Evolutionary conservation across 2,113 vertebrate species (phyloP).

Genomic region (Peromyscus polionotus): DNA sequence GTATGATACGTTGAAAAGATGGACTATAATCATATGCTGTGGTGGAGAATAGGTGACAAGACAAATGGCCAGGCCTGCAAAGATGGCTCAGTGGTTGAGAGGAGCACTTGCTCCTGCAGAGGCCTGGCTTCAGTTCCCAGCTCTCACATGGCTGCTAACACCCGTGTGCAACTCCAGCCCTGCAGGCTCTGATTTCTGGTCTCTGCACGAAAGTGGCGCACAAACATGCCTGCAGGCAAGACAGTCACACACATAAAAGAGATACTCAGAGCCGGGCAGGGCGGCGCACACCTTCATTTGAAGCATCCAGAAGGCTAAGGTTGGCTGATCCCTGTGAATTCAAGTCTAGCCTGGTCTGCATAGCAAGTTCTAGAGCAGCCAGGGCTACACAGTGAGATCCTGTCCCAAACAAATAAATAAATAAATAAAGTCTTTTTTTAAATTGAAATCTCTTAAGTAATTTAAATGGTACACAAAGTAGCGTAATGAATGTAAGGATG

Average conservation of each 20-base stretch:
- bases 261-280: neutral
- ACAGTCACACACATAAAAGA: neutral
- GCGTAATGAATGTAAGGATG: constrained; percentile 21
- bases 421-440: too few species aligned
- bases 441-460: constrained; percentile 38
- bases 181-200: neutral
- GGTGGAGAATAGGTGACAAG: neutral
- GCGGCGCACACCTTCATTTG: neutral
- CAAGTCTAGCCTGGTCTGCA: neutral
- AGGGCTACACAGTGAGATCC: neutral
- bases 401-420: neutral
- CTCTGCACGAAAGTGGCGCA: neutral
- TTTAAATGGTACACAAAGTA: constrained; percentile 32
- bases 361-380: neutral
- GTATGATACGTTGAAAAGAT: neutral
- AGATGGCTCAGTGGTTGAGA: neutral
- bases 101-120: neutral
- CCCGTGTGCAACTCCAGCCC: neutral
- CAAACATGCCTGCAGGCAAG: neutral
- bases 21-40: neutral
- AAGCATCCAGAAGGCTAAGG: neutral
- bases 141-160: neutral
- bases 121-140: neutral
- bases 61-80: neutral
- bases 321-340: neutral